Evolutionary conservation across 2,113 vertebrate genomes (phyloP).

Genomic region (Blennius ocellaris): DNA sequence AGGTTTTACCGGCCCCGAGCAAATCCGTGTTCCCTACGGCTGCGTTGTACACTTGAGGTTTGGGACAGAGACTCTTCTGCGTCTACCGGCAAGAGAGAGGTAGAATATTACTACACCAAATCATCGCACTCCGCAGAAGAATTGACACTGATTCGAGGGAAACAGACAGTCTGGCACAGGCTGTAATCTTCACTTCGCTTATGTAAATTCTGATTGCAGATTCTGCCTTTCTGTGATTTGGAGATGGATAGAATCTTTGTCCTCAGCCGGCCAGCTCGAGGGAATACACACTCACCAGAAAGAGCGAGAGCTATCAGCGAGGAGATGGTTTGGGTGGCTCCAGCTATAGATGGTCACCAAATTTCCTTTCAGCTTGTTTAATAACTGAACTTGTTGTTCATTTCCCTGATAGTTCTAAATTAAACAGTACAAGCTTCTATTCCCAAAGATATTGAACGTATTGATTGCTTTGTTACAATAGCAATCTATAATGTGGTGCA

Average conservation of each 20-base stretch:
- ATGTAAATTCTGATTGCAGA: conserved; percentile 48
- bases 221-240: conserved; percentile 56
- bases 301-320: conserved; percentile 38
- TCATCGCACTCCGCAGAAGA: neutral
- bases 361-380: conserved; percentile 50
- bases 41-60: conserved; percentile 47
- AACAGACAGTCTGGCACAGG: conserved; percentile 3
- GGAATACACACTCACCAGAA: conserved; percentile 58
- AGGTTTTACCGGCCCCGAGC: conserved; percentile 78
- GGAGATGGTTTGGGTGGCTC: conserved; percentile 51
- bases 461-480: conserved; percentile 56
- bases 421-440: conserved; percentile 26
- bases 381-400: conserved; percentile 6
- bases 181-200: conserved; percentile 28
- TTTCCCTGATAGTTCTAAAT: conserved; percentile 26
- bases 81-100: conserved; percentile 36
- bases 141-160: conserved; percentile 21
- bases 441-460: conserved; percentile 47
- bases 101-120: conserved; percentile 35
- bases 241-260: conserved; percentile 62
- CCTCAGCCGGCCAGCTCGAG: conserved; percentile 59
- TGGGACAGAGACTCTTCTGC: conserved; percentile 51
- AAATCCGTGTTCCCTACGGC: conserved; percentile 66
- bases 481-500: conserved; percentile 45
- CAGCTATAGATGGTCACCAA: conserved; percentile 4